Percentiles rank a stretch among this genome's conserved stretches.
Evolutionary conservation across 2,888 invertebrate species (phyloP).

Genomic region (Gandaritis pyraliata): DNA sequence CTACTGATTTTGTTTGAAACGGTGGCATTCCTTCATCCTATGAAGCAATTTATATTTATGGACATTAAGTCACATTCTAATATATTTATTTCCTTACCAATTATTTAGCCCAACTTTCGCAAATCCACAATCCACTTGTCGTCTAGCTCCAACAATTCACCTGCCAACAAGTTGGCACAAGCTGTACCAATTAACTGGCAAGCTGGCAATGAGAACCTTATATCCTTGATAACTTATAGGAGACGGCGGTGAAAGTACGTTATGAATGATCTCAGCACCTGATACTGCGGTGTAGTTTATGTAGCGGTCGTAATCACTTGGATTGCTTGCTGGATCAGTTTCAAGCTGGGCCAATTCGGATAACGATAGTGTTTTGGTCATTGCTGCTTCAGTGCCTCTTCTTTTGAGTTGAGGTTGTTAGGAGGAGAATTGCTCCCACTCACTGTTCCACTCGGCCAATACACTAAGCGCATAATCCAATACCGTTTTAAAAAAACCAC

Average conservation of each 20-base stretch:
- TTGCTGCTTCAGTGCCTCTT: too few species aligned
- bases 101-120: slow-evolving; percentile 16
- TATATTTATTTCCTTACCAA: neutral
- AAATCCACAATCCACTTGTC: slow-evolving; percentile 13
- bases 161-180: slow-evolving; percentile 13
- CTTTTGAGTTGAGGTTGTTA: too few species aligned
- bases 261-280: slow-evolving; percentile 39
- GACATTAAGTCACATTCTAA: neutral
- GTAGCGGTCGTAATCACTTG: neutral
- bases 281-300: slow-evolving; percentile 29
- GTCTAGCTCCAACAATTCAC: slow-evolving; percentile 26
- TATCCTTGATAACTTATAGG: slow-evolving; percentile 42
- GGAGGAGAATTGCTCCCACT: too few species aligned
- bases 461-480: too few species aligned
- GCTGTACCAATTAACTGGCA: slow-evolving; percentile 29
- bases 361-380: neutral
- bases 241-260: slow-evolving; percentile 41
- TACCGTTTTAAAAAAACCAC: too few species aligned
- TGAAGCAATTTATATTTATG: too few species aligned
- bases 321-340: slow-evolving; percentile 18
- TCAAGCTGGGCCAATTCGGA: neutral
- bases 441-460: too few species aligned
- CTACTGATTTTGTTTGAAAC: too few species aligned
- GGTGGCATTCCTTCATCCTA: too few species aligned
- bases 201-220: slow-evolving; percentile 26